Conservation (phyloP, 2,888 invertebrate species). For the Drosophila greeni region DNA sequence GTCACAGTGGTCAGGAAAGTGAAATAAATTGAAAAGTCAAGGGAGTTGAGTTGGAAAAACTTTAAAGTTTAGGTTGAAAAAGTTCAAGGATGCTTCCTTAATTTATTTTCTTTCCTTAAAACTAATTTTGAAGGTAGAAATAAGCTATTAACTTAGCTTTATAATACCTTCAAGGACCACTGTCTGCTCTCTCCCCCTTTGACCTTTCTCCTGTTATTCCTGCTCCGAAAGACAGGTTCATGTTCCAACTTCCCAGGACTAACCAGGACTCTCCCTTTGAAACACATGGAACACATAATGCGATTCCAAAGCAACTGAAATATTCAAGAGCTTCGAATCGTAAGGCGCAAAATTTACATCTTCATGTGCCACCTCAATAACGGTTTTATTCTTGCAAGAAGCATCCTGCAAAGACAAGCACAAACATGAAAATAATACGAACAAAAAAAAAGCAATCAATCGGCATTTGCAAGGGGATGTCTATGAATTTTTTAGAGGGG, state of each 20-base stretch:
- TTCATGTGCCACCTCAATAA: slow-evolving; percentile 29
- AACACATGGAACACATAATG: slow-evolving; percentile 41
- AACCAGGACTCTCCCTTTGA: slow-evolving; percentile 7
- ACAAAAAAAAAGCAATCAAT: slow-evolving; percentile 52
- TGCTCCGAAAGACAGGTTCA: not conserved
- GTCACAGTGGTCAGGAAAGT: slow-evolving; percentile 14
- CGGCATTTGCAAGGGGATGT: slow-evolving; percentile 38
- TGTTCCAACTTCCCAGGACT: not conserved
- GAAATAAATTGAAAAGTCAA: not conserved
- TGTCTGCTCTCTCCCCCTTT: not conserved
- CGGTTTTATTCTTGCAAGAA: slow-evolving; percentile 13
- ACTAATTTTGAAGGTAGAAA: too few species aligned
- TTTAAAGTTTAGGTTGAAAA: not conserved
- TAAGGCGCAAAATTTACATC: slow-evolving; percentile 32
- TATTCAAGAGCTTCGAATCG: slow-evolving; percentile 39
- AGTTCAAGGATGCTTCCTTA: not conserved
- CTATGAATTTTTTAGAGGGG: slow-evolving; percentile 61
- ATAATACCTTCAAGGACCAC: not conserved
- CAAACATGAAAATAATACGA: slow-evolving; percentile 9
- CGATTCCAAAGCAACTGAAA: slow-evolving; percentile 51
- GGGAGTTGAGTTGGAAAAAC: not conserved
- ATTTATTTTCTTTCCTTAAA: not conserved
- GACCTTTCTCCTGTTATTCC: not conserved
- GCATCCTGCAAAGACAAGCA: not conserved
- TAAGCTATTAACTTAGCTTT: too few species aligned